These are phyloP conservation scores for Pygocentrus nattereri DNA, from an alignment of 2,797 vertebrate species.

Conservation along the genomic window DNA sequence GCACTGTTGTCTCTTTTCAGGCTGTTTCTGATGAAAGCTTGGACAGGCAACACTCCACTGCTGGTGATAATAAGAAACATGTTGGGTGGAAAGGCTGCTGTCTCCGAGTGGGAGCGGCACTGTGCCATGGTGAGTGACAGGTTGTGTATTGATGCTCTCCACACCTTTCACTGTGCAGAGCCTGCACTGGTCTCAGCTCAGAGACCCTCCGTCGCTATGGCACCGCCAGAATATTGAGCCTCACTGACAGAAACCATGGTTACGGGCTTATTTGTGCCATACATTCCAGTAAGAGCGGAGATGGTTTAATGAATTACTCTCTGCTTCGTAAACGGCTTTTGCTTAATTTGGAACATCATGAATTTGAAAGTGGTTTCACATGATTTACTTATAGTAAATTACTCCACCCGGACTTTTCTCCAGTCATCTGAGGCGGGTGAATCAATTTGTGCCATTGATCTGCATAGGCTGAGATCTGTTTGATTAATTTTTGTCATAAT, in stretches of 20 bases:
- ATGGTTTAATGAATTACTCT: slow-evolving; percentile 26
- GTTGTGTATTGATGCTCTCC: slow-evolving; percentile 54
- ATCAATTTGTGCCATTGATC: slow-evolving; percentile 19
- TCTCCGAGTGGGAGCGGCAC: slow-evolving; percentile 23
- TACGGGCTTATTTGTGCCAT: slow-evolving; percentile 42
- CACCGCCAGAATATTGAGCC: slow-evolving; percentile 44
- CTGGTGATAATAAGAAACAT: slow-evolving; percentile 59
- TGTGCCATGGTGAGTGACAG: slow-evolving; percentile 46
- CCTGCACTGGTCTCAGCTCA: slow-evolving; percentile 31
- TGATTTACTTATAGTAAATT: slow-evolving; percentile 34
- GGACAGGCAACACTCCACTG: slow-evolving; percentile 52
- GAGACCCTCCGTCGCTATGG: slow-evolving; percentile 54
- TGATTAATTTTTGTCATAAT: slow-evolving; percentile 7
- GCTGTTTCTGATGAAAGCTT: slow-evolving; percentile 49
- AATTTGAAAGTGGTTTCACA: slow-evolving; percentile 31
- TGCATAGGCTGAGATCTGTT: background rate
- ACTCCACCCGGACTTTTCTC: slow-evolving; percentile 14
- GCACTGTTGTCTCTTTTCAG: slow-evolving; percentile 47
- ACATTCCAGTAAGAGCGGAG: slow-evolving; percentile 24
- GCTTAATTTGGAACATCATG: slow-evolving; percentile 24
- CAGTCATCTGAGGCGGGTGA: slow-evolving; percentile 4
- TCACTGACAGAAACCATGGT: slow-evolving; percentile 58
- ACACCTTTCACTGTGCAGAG: slow-evolving; percentile 47
- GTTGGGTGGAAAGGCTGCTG: slow-evolving; percentile 29
- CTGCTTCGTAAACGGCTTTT: slow-evolving; percentile 8